These are phyloP conservation scores for Nomada lathburiana DNA, from an alignment of 2,888 invertebrate genomes.

Conservation along the genomic window DNA sequence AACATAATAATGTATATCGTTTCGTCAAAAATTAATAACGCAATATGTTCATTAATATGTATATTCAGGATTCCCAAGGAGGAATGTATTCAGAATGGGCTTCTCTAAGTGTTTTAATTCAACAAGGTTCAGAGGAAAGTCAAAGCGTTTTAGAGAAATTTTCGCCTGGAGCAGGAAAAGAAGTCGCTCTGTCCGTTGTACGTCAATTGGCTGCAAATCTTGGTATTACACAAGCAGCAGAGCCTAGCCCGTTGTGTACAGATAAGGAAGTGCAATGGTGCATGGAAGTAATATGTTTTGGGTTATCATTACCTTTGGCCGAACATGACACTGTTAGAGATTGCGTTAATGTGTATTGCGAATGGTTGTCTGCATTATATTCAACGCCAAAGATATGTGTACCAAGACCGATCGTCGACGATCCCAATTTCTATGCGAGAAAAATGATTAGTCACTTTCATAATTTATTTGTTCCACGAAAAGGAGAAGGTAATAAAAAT, in stretches of 20 bases:
- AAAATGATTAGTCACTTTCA: conserved; percentile 97
- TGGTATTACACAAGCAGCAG: conserved; percentile 91
- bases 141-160: conserved; percentile 93
- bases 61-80: conserved; percentile 87
- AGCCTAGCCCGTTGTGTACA: conserved; percentile 92
- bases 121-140: conserved; percentile 88
- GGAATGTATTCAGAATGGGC: conserved; percentile 95
- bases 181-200: conserved; percentile 93
- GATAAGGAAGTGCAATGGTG: conserved; percentile 96
- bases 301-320: conserved; percentile 93
- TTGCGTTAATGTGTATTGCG: conserved; percentile 98
- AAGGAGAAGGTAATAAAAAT: conserved; percentile 92
- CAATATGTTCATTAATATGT: background rate
- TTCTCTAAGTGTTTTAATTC: conserved; percentile 88
- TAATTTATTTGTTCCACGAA: conserved; percentile 96
- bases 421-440: conserved; percentile 95
- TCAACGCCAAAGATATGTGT: conserved; percentile 94
- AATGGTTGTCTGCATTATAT: conserved; percentile 96
- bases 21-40: background rate
- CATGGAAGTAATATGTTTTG: conserved; percentile 95
- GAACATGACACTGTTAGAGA: conserved; percentile 98
- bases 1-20: conserved; percentile 1
- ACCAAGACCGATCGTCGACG: conserved; percentile 94
- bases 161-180: conserved; percentile 89
- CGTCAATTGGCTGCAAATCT: conserved; percentile 90